Evolutionary conservation across 2,888 invertebrate species (phyloP), one percentile per base, ranked within the genome.

Genomic region (Aradus depressus): DNA sequence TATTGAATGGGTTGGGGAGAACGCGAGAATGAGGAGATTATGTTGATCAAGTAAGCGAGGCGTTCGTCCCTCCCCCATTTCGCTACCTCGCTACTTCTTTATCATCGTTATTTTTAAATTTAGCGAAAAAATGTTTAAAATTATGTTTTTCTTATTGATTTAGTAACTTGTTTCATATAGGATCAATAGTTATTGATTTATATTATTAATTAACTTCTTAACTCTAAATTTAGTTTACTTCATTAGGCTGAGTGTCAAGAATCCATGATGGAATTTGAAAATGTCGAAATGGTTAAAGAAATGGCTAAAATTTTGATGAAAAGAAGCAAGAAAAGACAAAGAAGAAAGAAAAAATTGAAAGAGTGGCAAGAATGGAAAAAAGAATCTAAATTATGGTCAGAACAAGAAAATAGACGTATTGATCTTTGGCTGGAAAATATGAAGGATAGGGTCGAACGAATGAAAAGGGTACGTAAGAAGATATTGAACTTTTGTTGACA

Each of bases 391-490:
- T 70, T 69, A 54, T 66, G 67, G 35, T 65, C 71, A 50, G 64
- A 70, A 55, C 74, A 75, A 58, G 67, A 72, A 47, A 76, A 81
- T 52, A 68, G 75, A 48, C 70, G 75, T 57, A 79, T 81, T 59
- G 80, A 85, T 68, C 72, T 75, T 39, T 80, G 81, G 72, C 68
- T 83, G 54, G 74, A 76, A 57, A 73, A 73, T 53, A 77, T 79
- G 63, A 75, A 77, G 60, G 76, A 79, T 62, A 72, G 76, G 51
- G 76, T 78, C 34, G 71, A 75, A 50, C 74, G 73, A 61, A 72
- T 71, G 35, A 77, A 79, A 65, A 72, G 75, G 72, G 78, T 76
- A 35, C 53, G 52, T 44, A 12, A 34, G 21, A 14, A 12, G 1
- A 19, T 8, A 35, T 39, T 22, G 4, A 16, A 50, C 2, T 39